These are phyloP conservation scores for Cyaniris semiargus DNA, from an alignment of 2,888 invertebrate species.

Conservation along the genomic window DNA sequence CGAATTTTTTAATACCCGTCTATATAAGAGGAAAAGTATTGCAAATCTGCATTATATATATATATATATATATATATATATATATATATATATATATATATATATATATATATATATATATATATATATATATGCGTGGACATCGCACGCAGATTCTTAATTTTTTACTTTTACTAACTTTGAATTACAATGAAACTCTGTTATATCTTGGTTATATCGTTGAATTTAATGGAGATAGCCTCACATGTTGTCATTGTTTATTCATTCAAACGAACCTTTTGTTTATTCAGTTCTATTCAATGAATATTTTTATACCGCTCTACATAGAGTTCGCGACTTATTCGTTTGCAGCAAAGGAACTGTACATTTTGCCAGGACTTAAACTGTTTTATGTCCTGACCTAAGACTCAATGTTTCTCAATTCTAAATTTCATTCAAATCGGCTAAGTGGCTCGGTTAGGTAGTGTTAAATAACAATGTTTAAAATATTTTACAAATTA, in stretches of 20 bases:
- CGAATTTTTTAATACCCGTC: no score
- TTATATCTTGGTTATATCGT: not conserved
- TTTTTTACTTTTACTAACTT: no score
- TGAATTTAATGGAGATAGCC: constrained; percentile 46
- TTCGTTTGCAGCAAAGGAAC: not conserved
- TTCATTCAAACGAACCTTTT: constrained; percentile 42
- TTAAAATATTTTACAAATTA: not conserved
- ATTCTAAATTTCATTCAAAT: not conserved
- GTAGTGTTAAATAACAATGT: not conserved
- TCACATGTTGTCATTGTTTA: constrained; percentile 55
- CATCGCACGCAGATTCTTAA: no score
- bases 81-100: no score
- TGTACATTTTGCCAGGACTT: not conserved
- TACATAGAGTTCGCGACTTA: not conserved
- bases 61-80: no score
- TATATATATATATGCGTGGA: no score
- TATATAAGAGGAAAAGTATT: no score
- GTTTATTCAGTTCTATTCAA: constrained; percentile 33
- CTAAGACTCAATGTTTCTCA: no score
- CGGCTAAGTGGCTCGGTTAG: no score
- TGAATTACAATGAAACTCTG: not conserved
- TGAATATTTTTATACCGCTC: constrained; percentile 30
- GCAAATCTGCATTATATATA: no score
- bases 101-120: no score
- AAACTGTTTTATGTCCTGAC: not conserved